Conservation (phyloP, 2,797 vertebrate species). For the Spondyliosoma cantharus region DNA sequence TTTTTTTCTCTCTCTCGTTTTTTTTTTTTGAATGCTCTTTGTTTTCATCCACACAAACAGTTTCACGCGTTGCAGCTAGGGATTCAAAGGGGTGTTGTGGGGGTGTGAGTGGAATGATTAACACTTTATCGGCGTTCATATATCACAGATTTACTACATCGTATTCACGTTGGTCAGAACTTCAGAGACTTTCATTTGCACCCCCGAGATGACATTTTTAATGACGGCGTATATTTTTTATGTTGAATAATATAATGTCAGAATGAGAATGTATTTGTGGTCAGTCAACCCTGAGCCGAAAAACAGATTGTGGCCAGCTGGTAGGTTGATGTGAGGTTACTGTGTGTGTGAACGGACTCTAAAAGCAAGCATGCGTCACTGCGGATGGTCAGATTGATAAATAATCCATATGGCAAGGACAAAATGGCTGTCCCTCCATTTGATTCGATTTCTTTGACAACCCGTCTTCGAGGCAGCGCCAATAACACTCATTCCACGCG, state of each 20-base stretch:
- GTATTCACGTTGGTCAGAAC: slow-evolving; percentile 26
- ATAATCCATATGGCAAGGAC: slow-evolving; percentile 83
- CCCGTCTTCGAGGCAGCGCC: slow-evolving; percentile 60
- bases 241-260: slow-evolving; percentile 41
- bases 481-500: slow-evolving; percentile 54
- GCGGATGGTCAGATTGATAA: slow-evolving; percentile 81
- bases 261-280: slow-evolving; percentile 62
- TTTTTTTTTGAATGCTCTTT: slow-evolving; percentile 41
- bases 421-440: slow-evolving; percentile 79
- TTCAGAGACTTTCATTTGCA: slow-evolving; percentile 29
- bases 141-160: slow-evolving; percentile 57
- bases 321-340: slow-evolving; percentile 72
- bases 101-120: slow-evolving; percentile 63
- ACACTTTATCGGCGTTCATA: slow-evolving; percentile 58
- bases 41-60: slow-evolving; percentile 56
- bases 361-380: slow-evolving; percentile 77
- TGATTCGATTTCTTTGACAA: slow-evolving; percentile 79
- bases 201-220: slow-evolving; percentile 48
- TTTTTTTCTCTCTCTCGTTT: not conserved
- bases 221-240: slow-evolving; percentile 23
- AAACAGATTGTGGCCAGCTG: slow-evolving; percentile 74
- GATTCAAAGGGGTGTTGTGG: slow-evolving; percentile 44
- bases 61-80: slow-evolving; percentile 49
- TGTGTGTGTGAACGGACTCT: slow-evolving; percentile 79
- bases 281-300: slow-evolving; percentile 69